phyloP scores from a whole-genome alignment of 2,113 vertebrate genomes.

The Asarcornis scutulata region DNA sequence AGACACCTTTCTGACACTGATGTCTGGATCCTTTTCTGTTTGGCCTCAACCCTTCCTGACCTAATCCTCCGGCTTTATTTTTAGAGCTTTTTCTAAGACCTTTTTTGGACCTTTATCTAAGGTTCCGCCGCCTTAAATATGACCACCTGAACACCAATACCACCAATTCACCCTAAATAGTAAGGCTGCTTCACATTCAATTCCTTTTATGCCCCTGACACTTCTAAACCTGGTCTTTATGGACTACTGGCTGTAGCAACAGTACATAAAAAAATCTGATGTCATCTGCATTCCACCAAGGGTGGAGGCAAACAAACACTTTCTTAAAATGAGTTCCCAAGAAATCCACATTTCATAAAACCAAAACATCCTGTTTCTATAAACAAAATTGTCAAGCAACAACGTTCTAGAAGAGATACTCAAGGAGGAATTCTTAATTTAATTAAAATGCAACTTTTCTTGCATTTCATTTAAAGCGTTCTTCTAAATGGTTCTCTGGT shows the following conservation, averaged over 20 bases:
- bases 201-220: neutral
- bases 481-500: neutral
- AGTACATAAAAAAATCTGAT: slow-evolving; percentile 42
- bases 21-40: neutral
- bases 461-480: neutral
- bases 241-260: neutral
- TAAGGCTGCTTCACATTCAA: neutral
- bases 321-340: slow-evolving; percentile 61
- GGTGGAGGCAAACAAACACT: slow-evolving; percentile 44
- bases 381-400: slow-evolving; percentile 6
- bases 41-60: neutral
- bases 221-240: neutral
- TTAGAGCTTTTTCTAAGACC: too few relatives aligned
- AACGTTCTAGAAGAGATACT: neutral
- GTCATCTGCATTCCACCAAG: slow-evolving; percentile 38
- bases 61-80: neutral
- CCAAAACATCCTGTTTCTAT: slow-evolving; percentile 66
- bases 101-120: too few relatives aligned
- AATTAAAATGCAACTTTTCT: neutral
- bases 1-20: neutral
- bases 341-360: slow-evolving; percentile 51
- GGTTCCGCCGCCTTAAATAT: neutral
- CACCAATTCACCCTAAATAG: neutral
- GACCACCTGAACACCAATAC: neutral
- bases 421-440: neutral